phyloP scores from a whole-genome alignment of 2,888 invertebrate species.

The Tigriopus californicus region DNA sequence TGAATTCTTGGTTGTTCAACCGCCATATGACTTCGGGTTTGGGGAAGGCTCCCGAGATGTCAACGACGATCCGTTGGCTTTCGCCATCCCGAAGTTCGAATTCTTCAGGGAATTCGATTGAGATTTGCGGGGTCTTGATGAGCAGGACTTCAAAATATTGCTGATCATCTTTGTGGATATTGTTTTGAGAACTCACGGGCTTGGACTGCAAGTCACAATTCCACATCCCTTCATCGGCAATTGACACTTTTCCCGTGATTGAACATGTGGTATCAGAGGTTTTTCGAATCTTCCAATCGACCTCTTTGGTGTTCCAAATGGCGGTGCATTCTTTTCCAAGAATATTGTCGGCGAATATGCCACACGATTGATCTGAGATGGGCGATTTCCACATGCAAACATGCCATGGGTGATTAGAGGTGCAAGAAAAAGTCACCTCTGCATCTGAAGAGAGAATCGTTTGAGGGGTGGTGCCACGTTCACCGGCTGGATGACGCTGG shows the following conservation, averaged over 20 bases:
- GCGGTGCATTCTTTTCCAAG: not conserved
- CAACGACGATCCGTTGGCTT: not conserved
- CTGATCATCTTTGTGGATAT: not conserved
- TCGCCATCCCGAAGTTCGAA: not conserved
- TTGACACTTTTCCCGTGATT: not conserved
- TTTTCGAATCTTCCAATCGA: too few species aligned
- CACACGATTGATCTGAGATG: not conserved
- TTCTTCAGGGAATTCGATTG: not conserved
- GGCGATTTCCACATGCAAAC: slow-evolving; percentile 7
- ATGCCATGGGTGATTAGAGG: not conserved
- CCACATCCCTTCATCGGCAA: not conserved
- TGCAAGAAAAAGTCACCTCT: not conserved
- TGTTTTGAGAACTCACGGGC: not conserved
- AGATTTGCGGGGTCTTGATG: not conserved
- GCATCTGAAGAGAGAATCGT: not conserved
- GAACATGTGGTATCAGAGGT: not conserved
- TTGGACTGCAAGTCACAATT: slow-evolving; percentile 6
- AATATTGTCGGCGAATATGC: not conserved
- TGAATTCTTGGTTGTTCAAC: not conserved
- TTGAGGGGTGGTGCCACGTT: not conserved
- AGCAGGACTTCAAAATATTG: slow-evolving; percentile 1
- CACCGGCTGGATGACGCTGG: not conserved
- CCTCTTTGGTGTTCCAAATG: too few species aligned
- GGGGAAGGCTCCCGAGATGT: not conserved
- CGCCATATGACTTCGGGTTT: not conserved